Evolutionary conservation across 1,140 invertebrate species (phyloP), one percentile per base, ranked within the genome.

Genomic region (Odontomachus brunneus): DNA sequence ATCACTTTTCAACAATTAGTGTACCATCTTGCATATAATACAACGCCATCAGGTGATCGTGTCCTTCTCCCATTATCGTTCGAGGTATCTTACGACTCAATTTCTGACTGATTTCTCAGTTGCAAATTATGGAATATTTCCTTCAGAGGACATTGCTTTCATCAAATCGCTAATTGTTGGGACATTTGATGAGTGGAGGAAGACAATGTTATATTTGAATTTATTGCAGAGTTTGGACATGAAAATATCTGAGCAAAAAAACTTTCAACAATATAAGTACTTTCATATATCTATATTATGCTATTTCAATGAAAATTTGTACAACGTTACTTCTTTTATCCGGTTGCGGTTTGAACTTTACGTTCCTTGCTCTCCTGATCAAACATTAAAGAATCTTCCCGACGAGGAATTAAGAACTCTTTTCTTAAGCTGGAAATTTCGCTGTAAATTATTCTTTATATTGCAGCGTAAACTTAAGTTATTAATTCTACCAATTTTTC

Each of bases 1-100:
- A 81, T 38, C 65, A 80, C 29, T 60, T 71, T n/a, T 60, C 48
- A 62, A 69, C 76, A 71, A 29, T 71, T 84, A 81, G 17, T 15
- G 14, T 63, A 62, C 7, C 15, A 57, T 49, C 9, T 57, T 81
- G 26, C 24, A 24, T 82, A 82, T 74, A 51, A 63, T 74, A 82
- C 78, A 82, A 17, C 12, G 53, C 17, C 22, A 55, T 53, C 17
- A 11, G 63, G 14, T 55, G 38, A 57, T 57, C 51, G 49, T 69
- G 29, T 59, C 29, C 11, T 14, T 33, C 51, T 65, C 12, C 7
- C 7, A 11, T 49, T 26, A 63, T 53, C 59, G 17, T 66, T 66
- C 19, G n/a, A 53, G 38, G 12, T 65, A 76, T 76, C 72, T 75
- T 63, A 49, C 24, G 72, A 75, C 57, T 75, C 62, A 38, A 76